phyloP scores from a whole-genome alignment of 2,888 invertebrate species.

The Diarsia dahlii region DNA sequence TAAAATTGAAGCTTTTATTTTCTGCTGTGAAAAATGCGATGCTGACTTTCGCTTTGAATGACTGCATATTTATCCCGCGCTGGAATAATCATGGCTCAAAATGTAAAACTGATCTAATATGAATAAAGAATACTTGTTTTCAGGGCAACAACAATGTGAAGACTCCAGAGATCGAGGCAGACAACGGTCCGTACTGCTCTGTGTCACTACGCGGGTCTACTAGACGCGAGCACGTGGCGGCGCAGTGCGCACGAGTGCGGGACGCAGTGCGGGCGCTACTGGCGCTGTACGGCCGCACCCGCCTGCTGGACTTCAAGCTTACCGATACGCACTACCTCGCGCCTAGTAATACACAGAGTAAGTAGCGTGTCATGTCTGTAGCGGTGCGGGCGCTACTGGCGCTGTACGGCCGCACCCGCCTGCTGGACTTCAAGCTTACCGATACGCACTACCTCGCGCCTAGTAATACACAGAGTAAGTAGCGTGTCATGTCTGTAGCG shows the following conservation, averaged over 20 bases:
- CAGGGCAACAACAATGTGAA: slow-evolving; percentile 76
- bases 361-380: slow-evolving; percentile 18
- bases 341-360: slow-evolving; percentile 81
- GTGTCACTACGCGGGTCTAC: slow-evolving; percentile 91
- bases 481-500: too few relatives aligned
- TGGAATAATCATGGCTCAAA: neutral
- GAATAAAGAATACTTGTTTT: neutral
- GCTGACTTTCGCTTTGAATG: neutral
- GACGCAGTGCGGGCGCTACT: slow-evolving; percentile 96
- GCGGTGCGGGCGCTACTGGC: slow-evolving; percentile 93
- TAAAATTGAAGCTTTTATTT: too few relatives aligned
- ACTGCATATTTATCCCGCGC: neutral
- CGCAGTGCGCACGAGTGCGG: slow-evolving; percentile 93
- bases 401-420: slow-evolving; percentile 96
- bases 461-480: slow-evolving; percentile 77
- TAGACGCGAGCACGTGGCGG: slow-evolving; percentile 91
- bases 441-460: slow-evolving; percentile 91
- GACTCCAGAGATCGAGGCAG: slow-evolving; percentile 92
- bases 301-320: slow-evolving; percentile 95
- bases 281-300: slow-evolving; percentile 96
- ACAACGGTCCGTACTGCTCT: slow-evolving; percentile 93
- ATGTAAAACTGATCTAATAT: neutral
- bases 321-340: slow-evolving; percentile 91
- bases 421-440: slow-evolving; percentile 95
- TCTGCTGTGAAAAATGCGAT: neutral